phyloP scores from a whole-genome alignment of 2,113 vertebrate genomes.

The Tyto alba region DNA sequence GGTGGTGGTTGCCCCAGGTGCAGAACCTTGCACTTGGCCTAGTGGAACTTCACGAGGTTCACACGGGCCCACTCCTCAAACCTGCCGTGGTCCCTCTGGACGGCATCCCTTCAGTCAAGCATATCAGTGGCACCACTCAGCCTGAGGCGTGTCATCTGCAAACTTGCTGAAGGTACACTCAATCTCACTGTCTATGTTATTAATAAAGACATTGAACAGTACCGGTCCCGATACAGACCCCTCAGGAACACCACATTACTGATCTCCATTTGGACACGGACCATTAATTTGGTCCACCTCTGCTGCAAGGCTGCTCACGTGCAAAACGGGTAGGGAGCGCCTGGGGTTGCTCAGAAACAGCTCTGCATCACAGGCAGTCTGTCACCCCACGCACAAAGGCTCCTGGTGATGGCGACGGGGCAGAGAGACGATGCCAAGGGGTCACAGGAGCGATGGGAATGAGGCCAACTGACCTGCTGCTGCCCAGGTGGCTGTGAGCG shows the following conservation, averaged over 20 bases:
- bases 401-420: not conserved
- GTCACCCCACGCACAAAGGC: not conserved
- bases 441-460: rapidly evolving
- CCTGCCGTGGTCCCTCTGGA: not conserved
- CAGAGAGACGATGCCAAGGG: not conserved
- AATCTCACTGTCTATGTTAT: not conserved
- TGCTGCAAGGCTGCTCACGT: not conserved
- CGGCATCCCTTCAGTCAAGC: not conserved
- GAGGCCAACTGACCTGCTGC: not conserved
- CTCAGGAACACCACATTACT: not conserved
- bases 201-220: not conserved
- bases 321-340: not conserved
- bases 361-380: not conserved
- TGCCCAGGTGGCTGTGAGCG: not conserved
- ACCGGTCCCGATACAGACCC: not conserved
- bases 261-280: not conserved
- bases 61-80: not conserved
- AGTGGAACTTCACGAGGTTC: not conserved
- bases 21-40: not conserved
- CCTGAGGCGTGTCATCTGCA: not conserved
- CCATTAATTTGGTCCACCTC: not conserved
- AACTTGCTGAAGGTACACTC: not conserved
- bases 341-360: not conserved
- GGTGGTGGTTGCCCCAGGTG: not conserved
- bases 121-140: rapidly evolving